These are phyloP conservation scores for Pygocentrus nattereri DNA, from an alignment of 2,797 vertebrate species.

Conservation along the genomic window DNA sequence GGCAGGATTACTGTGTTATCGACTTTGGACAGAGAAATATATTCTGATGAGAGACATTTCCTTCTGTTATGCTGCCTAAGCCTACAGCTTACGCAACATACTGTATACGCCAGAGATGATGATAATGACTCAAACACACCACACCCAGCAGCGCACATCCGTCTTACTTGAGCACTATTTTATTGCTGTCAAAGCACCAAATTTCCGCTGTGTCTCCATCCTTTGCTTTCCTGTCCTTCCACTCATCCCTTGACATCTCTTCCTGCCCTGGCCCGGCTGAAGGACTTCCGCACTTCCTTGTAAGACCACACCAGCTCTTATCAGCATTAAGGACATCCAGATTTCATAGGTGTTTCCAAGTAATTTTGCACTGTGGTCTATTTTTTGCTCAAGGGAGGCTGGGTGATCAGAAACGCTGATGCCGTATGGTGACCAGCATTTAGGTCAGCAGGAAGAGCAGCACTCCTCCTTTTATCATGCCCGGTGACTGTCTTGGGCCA, in stretches of 20 bases:
- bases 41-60: slow-evolving; percentile 18
- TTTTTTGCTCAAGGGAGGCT: slow-evolving; percentile 4
- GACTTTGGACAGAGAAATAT: slow-evolving; percentile 2
- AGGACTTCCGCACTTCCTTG: neutral
- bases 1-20: neutral
- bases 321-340: neutral
- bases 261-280: slow-evolving; percentile 39
- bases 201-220: slow-evolving; percentile 27
- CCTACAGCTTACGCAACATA: neutral
- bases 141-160: slow-evolving; percentile 19
- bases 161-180: slow-evolving; percentile 16
- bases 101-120: slow-evolving; percentile 15
- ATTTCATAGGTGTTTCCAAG: slow-evolving; percentile 16
- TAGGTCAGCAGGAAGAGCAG: slow-evolving; percentile 2
- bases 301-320: neutral
- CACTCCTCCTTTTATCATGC: neutral
- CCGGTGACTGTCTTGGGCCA: slow-evolving; percentile 8
- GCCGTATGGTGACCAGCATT: neutral
- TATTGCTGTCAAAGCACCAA: slow-evolving; percentile 48
- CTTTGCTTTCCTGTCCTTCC: slow-evolving; percentile 33
- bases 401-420: slow-evolving; percentile 29
- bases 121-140: slow-evolving; percentile 26
- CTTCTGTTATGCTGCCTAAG: slow-evolving; percentile 8
- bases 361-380: neutral
- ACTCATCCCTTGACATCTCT: slow-evolving; percentile 47